Evolutionary conservation across 2,888 invertebrate species (phyloP), one percentile per base, ranked within the genome.

Genomic region (Stomorhina lunata): DNA sequence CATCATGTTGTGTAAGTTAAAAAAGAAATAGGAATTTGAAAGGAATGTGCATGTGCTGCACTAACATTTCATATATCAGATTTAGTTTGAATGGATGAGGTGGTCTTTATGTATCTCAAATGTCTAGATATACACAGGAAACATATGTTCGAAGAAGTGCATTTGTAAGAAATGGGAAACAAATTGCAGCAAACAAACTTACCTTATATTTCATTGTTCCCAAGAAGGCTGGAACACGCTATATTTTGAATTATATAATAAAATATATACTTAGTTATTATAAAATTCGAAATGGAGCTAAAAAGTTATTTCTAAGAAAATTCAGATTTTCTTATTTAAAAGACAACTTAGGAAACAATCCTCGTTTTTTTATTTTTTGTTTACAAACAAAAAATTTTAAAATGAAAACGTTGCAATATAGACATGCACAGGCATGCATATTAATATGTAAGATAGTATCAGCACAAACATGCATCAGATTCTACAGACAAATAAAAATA

Each of bases 1-100:
- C n/a, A n/a, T 68, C 53, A 45, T 61, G 61, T 43, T 68, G 68
- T 68, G 29, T 59, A 53, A 63, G 59, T n/a, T 12, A 32, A 45
- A 37, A 17, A 25, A 43, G n/a, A n/a, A n/a, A n/a, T 29, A 53
- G 7, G 22, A 48, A 61, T 27, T 29, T 12, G 9, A 53, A 40
- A 53, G 43, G 43, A 55, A 57, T 57, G n/a, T 71, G 53, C 57
- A 61, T 37, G 27, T 68, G 25, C 32, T 50, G 61, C n/a, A 50
- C n/a, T n/a, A n/a, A n/a, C 9, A 29, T 73, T 53, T 50, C 40
- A 29, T 40, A 40, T 68, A 27, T 48, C n/a, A 59, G 32, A 37
- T 59, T 48, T 66, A 34, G 20, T 7, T n/a, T 43, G 45, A 34
- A 48, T 68, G 15, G n/a, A 20, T 53, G 32, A 29, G 27, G 1